Evolutionary conservation across 35 echinoderm and acorn worm species (phyloP).

Genomic region (Chiridota heheva): DNA sequence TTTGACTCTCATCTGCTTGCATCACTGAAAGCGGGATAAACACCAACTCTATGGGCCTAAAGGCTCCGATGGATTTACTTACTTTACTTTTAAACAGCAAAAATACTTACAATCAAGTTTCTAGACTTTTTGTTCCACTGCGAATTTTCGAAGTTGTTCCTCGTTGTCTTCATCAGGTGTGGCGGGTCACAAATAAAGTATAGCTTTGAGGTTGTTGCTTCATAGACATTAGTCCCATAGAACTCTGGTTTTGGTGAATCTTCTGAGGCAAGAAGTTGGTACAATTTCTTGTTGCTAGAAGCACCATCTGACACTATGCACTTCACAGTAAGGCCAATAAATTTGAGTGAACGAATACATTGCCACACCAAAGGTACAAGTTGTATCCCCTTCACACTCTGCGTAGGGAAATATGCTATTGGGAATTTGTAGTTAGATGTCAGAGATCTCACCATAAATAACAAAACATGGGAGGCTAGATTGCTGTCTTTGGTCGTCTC

Average conservation of each 20-base stretch:
- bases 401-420: neutral
- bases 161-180: constrained; percentile 65
- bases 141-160: constrained; percentile 76
- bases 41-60: no score
- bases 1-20: no score
- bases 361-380: neutral
- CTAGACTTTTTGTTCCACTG: constrained; percentile 53
- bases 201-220: constrained; percentile 10
- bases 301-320: constrained; percentile 15
- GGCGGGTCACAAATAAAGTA: constrained; percentile 76
- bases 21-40: no score
- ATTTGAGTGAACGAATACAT: neutral
- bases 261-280: neutral
- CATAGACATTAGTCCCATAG: neutral
- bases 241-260: neutral
- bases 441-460: constrained; percentile 9
- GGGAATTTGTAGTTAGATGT: constrained; percentile 15
- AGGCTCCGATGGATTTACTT: no score
- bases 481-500: neutral
- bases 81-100: no score
- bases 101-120: constrained; percentile 58
- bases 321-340: neutral
- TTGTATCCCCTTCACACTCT: neutral
- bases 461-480: constrained; percentile 3
- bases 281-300: constrained; percentile 12